phyloP scores from a whole-genome alignment of 2,113 vertebrate genomes.

The Lepus europaeus region DNA sequence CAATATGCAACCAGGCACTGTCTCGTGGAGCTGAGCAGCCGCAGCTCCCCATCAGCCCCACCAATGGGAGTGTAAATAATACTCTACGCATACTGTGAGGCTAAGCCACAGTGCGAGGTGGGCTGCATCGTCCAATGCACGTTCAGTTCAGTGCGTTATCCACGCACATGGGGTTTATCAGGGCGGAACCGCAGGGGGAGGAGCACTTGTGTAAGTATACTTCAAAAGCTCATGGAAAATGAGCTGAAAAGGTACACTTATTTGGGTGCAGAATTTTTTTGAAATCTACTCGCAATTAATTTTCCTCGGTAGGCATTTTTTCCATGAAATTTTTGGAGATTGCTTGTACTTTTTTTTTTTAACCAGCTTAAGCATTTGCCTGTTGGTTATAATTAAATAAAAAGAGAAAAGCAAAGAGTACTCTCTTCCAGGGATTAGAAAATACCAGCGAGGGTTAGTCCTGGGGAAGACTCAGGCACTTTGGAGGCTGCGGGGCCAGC shows the following conservation, averaged over 20 bases:
- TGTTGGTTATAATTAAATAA: not conserved
- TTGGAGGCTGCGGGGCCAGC: not conserved
- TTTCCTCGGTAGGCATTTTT: too few species aligned
- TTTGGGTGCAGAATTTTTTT: too few species aligned
- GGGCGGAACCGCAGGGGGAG: too few species aligned
- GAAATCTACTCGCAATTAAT: too few species aligned
- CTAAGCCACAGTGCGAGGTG: not conserved
- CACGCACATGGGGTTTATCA: too few species aligned
- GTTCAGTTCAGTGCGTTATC: too few species aligned
- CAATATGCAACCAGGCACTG: rapidly evolving
- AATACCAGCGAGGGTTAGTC: not conserved
- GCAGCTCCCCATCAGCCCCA: not conserved
- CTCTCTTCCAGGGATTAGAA: not conserved
- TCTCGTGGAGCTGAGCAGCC: too few species aligned
- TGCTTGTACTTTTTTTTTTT: not conserved
- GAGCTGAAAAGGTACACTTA: too few species aligned
- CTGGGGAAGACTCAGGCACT: not conserved
- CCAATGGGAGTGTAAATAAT: not conserved
- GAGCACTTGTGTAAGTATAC: too few species aligned
- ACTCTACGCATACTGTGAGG: not conserved
- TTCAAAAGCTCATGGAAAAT: too few species aligned
- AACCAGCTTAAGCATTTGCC: not conserved
- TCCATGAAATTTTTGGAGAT: not conserved
- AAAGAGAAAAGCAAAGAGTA: not conserved
- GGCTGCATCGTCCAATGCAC: too few species aligned